Evolutionary conservation across 2,888 invertebrate genomes (phyloP).

Genomic region (Ichneumoninae sp.): DNA sequence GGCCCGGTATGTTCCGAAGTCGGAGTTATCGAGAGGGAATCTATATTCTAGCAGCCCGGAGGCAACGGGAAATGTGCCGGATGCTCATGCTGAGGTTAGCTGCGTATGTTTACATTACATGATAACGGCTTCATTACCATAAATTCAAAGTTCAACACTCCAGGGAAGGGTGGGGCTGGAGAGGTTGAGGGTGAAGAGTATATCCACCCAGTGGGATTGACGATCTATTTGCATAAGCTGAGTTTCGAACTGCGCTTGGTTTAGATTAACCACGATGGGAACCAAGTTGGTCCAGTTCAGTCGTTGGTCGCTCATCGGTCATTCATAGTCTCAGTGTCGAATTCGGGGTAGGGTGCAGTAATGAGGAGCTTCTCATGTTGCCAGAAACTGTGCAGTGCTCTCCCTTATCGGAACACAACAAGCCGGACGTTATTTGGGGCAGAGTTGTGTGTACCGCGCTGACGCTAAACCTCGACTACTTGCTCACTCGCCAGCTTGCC

Average conservation of each 20-base stretch:
- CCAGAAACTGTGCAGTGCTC: background rate
- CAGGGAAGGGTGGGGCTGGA: background rate
- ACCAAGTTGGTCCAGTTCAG: constrained; percentile 5
- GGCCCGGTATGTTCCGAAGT: background rate
- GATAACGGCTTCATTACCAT: constrained; percentile 44
- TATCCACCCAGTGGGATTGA: background rate
- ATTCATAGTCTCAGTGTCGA: background rate
- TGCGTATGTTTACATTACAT: constrained; percentile 37
- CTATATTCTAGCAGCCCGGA: background rate
- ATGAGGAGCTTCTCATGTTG: constrained; percentile 1
- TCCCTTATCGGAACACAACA: background rate
- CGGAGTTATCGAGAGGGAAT: background rate
- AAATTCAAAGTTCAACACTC: constrained; percentile 42
- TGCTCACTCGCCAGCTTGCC: constrained; percentile 30
- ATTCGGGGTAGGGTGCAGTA: background rate
- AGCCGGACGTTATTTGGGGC: background rate
- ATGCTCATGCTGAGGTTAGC: background rate
- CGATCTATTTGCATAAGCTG: constrained; percentile 35
- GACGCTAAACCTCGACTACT: constrained; percentile 19
- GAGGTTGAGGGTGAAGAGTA: background rate
- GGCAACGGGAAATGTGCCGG: constrained; percentile 20
- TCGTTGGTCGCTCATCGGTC: background rate
- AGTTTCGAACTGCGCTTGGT: background rate
- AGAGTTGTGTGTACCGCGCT: constrained; percentile 43
- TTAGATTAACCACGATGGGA: constrained; percentile 5